These are phyloP conservation scores for Bombylius major DNA, from an alignment of 2,888 invertebrate species.

Conservation along the genomic window DNA sequence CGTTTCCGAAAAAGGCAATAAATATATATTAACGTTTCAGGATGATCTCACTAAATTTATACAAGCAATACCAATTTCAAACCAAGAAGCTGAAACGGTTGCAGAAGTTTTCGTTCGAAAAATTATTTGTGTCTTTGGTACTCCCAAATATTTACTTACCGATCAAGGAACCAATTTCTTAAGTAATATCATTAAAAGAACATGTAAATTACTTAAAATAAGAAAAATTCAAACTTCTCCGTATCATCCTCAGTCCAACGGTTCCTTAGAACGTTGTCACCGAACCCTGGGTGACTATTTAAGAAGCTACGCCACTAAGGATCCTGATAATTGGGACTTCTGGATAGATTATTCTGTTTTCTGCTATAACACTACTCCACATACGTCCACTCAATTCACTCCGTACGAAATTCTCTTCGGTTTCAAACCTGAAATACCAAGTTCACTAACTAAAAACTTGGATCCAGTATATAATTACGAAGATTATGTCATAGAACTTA, in stretches of 20 bases:
- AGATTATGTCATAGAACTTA: no score
- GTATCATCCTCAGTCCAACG: constrained; percentile 15
- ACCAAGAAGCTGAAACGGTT: no score
- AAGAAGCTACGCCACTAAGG: constrained; percentile 20
- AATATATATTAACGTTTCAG: background rate
- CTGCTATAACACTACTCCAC: constrained; percentile 20
- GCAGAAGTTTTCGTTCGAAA: no score
- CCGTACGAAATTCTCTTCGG: background rate
- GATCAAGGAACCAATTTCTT: background rate
- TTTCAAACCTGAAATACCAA: background rate
- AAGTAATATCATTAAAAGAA: constrained; percentile 14
- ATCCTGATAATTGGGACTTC: constrained; percentile 24
- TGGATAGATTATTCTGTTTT: constrained; percentile 22
- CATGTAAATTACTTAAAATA: background rate
- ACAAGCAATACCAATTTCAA: background rate
- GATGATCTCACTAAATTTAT: background rate
- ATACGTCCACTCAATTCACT: constrained; percentile 8
- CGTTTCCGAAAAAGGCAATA: background rate
- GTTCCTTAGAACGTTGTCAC: constrained; percentile 24
- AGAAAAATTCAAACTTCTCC: constrained; percentile 2
- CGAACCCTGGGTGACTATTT: constrained; percentile 22
- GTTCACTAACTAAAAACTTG: background rate
- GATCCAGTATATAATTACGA: no score
- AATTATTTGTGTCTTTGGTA: background rate
- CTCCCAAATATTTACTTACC: background rate